phyloP scores from a whole-genome alignment of 2,113 vertebrate genomes.

The Lophochroa leadbeateri region DNA sequence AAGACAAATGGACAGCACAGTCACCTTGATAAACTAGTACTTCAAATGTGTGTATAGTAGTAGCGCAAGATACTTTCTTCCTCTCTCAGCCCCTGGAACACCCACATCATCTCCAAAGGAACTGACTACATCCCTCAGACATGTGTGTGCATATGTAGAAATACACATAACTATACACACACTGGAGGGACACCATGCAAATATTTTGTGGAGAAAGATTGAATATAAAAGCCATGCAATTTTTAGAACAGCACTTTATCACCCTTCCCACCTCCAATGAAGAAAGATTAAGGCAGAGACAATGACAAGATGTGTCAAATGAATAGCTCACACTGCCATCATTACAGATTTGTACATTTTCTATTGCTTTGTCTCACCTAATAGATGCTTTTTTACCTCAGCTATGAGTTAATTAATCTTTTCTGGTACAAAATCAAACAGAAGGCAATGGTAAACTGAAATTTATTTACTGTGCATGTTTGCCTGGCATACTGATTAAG shows the following conservation, averaged over 20 bases:
- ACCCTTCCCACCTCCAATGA: neutral
- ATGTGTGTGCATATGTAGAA: neutral
- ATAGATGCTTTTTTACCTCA: neutral
- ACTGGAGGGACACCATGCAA: neutral
- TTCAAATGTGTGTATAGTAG: neutral
- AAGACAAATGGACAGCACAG: neutral
- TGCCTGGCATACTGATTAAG: neutral
- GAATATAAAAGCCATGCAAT: neutral
- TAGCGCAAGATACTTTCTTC: neutral
- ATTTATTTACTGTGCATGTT: neutral
- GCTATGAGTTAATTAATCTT: neutral
- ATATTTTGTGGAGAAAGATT: neutral
- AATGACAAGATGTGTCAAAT: neutral
- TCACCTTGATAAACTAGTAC: neutral
- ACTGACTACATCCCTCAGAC: neutral
- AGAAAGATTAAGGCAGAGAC: neutral
- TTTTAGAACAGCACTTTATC: neutral
- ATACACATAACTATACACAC: neutral
- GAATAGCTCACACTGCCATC: neutral
- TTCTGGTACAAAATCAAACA: neutral
- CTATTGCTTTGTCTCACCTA: neutral
- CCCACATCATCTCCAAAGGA: neutral
- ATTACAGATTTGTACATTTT: neutral
- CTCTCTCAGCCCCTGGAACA: neutral
- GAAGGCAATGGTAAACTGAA: neutral